Conservation (phyloP, 2,113 vertebrate genomes). For the Glaucomys volans region DNA sequence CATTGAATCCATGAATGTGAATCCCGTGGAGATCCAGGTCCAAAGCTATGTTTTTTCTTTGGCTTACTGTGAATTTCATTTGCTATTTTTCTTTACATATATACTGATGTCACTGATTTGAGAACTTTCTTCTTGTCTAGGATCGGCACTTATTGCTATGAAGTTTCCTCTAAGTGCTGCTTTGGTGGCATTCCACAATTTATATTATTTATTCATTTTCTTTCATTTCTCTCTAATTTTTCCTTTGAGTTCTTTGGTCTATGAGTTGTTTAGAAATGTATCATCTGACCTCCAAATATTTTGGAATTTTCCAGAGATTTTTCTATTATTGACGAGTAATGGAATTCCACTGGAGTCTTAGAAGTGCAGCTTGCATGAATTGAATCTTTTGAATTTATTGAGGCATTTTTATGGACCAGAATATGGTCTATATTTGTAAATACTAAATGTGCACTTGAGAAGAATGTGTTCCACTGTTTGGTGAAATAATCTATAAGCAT, state of each 20-base stretch:
- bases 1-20: neutral
- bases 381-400: neutral
- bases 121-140: neutral
- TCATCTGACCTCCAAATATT: neutral
- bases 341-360: neutral
- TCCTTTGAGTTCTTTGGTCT: neutral
- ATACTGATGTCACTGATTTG: neutral
- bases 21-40: too few species aligned
- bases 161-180: neutral
- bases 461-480: neutral
- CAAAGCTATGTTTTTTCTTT: neutral
- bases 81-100: neutral
- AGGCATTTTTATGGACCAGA: neutral
- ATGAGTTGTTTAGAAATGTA: neutral
- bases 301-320: neutral
- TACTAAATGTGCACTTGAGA: neutral
- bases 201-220: slow-evolving; percentile 3
- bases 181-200: neutral
- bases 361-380: neutral
- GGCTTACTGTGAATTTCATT: neutral
- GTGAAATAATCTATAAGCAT: neutral
- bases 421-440: neutral
- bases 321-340: neutral
- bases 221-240: neutral
- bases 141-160: neutral